A percentile compares a stretch with the other conserved stretches of the same genome.
These are phyloP conservation scores for Scaptomyza parva DNA, from an alignment of 2,888 invertebrate species.

Conservation along the genomic window DNA sequence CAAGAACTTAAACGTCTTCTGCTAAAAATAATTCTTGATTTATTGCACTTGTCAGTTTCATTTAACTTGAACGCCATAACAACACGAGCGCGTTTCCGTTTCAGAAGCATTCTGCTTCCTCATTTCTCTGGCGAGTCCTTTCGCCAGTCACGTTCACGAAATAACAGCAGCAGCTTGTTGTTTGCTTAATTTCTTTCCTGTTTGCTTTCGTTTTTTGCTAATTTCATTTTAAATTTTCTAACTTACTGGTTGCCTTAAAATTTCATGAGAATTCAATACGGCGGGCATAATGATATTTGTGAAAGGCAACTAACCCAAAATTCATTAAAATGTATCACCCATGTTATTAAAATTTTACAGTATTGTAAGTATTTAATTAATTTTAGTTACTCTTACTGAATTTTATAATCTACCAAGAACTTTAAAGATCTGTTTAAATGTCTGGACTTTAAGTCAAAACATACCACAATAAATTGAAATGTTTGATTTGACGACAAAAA, in stretches of 20 bases:
- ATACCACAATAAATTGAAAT: background rate
- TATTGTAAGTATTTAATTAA: background rate
- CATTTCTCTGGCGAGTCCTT: constrained; percentile 20
- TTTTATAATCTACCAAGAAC: background rate
- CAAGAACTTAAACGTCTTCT: constrained; percentile 43
- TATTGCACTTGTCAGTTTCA: constrained; percentile 72
- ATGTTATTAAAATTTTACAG: background rate
- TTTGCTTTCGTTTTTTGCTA: constrained; percentile 40
- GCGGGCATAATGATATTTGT: constrained; percentile 32
- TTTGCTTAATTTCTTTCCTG: constrained; percentile 52
- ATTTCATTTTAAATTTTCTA: constrained; percentile 44
- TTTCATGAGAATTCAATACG: constrained; percentile 33
- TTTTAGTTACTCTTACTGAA: background rate
- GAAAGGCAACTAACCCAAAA: constrained; percentile 1
- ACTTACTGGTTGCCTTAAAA: constrained; percentile 40
- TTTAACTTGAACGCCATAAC: constrained; percentile 44
- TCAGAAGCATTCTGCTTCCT: background rate
- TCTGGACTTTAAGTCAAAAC: background rate
- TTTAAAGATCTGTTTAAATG: background rate
- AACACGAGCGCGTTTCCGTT: constrained; percentile 45
- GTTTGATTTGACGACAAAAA: constrained; percentile 1
- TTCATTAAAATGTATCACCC: background rate
- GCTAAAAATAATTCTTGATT: constrained; percentile 62
- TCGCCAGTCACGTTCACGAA: constrained; percentile 59
- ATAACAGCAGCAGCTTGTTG: constrained; percentile 52